These are phyloP conservation scores for Ardeotis arabs DNA, from an alignment of 2,113 vertebrate species.

Conservation along the genomic window DNA sequence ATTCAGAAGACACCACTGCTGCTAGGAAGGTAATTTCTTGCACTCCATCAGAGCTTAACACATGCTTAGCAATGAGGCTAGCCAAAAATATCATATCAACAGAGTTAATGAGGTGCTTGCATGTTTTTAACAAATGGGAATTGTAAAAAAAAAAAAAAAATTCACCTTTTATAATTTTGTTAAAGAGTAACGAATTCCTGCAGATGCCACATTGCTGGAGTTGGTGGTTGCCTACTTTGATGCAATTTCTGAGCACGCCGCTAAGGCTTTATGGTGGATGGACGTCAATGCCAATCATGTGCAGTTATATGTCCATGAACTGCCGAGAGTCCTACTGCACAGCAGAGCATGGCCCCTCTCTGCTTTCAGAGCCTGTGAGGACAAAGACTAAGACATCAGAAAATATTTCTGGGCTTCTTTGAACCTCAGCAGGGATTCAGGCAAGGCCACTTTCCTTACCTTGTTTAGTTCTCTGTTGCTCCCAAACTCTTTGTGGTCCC, in stretches of 20 bases:
- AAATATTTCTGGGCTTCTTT: not conserved
- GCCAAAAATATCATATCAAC: conserved; percentile 25
- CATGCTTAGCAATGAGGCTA: conserved; percentile 35
- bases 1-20: conserved; percentile 56
- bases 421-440: not conserved
- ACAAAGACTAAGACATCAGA: not conserved
- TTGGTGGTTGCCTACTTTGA: not conserved
- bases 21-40: conserved; percentile 64
- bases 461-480: not conserved
- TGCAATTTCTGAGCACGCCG: not conserved
- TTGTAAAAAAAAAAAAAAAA: not conserved
- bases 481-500: not conserved
- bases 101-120: conserved; percentile 45
- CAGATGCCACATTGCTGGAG: not conserved
- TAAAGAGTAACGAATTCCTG: not conserved
- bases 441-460: not conserved
- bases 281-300: rapidly evolving
- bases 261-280: not conserved
- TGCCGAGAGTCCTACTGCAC: not conserved
- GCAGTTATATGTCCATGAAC: rapidly evolving
- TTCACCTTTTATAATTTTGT: not conserved
- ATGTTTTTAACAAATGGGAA: not conserved
- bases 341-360: not conserved
- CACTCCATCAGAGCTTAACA: conserved; percentile 46
- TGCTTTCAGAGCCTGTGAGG: not conserved